Evolutionary conservation across 2,888 invertebrate species (phyloP).

Genomic region (Tetheella fluctuosa): DNA sequence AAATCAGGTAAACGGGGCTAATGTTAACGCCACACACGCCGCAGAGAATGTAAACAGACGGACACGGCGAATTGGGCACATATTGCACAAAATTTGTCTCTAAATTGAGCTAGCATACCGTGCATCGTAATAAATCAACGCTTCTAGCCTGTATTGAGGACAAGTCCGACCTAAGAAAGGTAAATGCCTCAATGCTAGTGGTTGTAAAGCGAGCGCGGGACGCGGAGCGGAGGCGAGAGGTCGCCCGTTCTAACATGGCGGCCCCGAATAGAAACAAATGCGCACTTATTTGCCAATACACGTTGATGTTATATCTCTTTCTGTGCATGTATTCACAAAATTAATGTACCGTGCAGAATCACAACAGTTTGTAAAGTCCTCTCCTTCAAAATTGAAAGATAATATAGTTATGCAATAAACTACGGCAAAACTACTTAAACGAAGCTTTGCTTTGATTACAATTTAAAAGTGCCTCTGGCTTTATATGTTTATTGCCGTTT

Average conservation of each 20-base stretch:
- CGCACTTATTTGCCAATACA: slow-evolving; percentile 74
- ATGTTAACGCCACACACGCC: slow-evolving; percentile 42
- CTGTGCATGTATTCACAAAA: slow-evolving; percentile 34
- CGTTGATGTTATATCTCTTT: slow-evolving; percentile 38
- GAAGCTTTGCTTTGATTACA: neutral
- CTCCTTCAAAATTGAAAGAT: slow-evolving; percentile 8
- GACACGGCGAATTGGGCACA: slow-evolving; percentile 50
- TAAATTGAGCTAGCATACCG: slow-evolving; percentile 69
- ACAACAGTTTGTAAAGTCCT: slow-evolving; percentile 7
- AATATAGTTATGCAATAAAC: slow-evolving; percentile 10
- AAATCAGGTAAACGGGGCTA: slow-evolving; percentile 48
- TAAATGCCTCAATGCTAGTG: slow-evolving; percentile 78
- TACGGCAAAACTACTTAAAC: slow-evolving; percentile 1
- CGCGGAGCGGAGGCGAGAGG: slow-evolving; percentile 68
- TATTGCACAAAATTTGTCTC: slow-evolving; percentile 75
- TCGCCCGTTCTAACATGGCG: slow-evolving; percentile 75
- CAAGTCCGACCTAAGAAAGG: slow-evolving; percentile 81
- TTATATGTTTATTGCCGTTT: neutral
- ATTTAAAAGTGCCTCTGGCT: neutral
- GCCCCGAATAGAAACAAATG: slow-evolving; percentile 70
- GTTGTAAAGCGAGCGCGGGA: slow-evolving; percentile 51
- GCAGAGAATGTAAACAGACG: slow-evolving; percentile 41
- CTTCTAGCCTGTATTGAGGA: slow-evolving; percentile 77
- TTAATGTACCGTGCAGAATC: slow-evolving; percentile 31
- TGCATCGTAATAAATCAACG: slow-evolving; percentile 78